phyloP scores from a whole-genome alignment of 1,140 invertebrate species.

The Drosophila ficusphila region DNA sequence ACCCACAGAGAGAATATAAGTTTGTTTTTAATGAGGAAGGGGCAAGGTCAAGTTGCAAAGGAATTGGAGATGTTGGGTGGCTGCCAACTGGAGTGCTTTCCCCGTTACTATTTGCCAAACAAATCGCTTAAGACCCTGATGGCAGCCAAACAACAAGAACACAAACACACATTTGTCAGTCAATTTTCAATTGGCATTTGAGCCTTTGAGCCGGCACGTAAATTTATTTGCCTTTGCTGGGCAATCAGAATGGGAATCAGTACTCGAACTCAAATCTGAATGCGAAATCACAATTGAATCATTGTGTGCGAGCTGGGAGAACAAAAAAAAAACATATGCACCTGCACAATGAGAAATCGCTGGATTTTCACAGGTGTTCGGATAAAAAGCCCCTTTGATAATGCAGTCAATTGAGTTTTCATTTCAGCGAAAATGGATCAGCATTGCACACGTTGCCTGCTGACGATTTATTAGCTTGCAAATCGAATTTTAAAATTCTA shows the following conservation, averaged over 20 bases:
- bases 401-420: slow-evolving; percentile 76
- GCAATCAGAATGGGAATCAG: slow-evolving; percentile 52
- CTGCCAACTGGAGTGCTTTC: slow-evolving; percentile 9
- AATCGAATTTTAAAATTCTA: slow-evolving; percentile 44
- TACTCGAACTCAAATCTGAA: slow-evolving; percentile 25
- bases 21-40: slow-evolving; percentile 2
- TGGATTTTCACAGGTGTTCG: slow-evolving; percentile 30
- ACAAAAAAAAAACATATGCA: slow-evolving; percentile 34
- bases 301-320: slow-evolving; percentile 5
- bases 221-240: slow-evolving; percentile 68
- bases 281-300: slow-evolving; percentile 60
- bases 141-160: slow-evolving; percentile 20
- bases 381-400: slow-evolving; percentile 15
- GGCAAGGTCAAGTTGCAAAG: slow-evolving; percentile 28
- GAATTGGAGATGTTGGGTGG: slow-evolving; percentile 1
- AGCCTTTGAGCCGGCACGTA: slow-evolving; percentile 74
- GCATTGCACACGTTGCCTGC: slow-evolving; percentile 20
- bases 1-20: slow-evolving; percentile 2
- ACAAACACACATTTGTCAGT: slow-evolving; percentile 73
- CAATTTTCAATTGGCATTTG: slow-evolving; percentile 65
- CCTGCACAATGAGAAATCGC: slow-evolving; percentile 53
- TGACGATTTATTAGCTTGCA: slow-evolving; percentile 60
- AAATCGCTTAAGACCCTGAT: slow-evolving; percentile 42
- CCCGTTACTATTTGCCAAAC: slow-evolving; percentile 18
- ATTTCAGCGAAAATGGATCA: slow-evolving; percentile 41